phyloP scores from a whole-genome alignment of 2,113 vertebrate species.

The Hyperoodon ampullatus region DNA sequence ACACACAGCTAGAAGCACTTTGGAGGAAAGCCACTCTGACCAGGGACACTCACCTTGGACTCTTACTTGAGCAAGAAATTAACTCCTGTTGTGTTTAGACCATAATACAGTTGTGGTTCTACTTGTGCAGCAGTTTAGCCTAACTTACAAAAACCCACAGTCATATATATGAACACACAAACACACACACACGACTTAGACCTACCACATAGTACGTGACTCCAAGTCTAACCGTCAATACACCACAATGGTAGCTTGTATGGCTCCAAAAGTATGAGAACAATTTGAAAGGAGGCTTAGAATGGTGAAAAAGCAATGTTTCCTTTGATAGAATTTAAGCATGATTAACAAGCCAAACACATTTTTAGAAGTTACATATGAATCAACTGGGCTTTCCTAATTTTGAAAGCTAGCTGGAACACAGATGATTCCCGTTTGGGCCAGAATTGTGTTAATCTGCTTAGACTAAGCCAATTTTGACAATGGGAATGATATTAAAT shows the following conservation, averaged over 20 bases:
- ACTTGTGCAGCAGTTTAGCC: neutral
- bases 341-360: conserved; percentile 30
- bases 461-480: neutral
- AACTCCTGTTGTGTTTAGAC: neutral
- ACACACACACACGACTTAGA: neutral
- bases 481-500: neutral
- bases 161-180: neutral
- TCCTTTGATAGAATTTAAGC: conserved; percentile 58
- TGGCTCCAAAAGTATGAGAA: neutral
- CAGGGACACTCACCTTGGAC: neutral
- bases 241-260: neutral
- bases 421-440: neutral
- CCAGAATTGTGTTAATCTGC: conserved; percentile 3
- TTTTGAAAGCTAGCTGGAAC: neutral
- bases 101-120: neutral
- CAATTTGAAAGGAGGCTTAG: neutral
- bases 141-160: neutral
- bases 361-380: conserved; percentile 11
- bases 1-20: neutral
- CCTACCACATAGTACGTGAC: neutral
- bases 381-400: conserved; percentile 11
- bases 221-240: neutral
- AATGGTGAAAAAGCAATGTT: neutral
- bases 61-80: neutral
- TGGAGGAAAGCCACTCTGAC: neutral